A percentile compares a stretch with the other conserved stretches of the same genome.
phyloP scores from a whole-genome alignment of 2,888 invertebrate species.

The Conchocele bisecta region DNA sequence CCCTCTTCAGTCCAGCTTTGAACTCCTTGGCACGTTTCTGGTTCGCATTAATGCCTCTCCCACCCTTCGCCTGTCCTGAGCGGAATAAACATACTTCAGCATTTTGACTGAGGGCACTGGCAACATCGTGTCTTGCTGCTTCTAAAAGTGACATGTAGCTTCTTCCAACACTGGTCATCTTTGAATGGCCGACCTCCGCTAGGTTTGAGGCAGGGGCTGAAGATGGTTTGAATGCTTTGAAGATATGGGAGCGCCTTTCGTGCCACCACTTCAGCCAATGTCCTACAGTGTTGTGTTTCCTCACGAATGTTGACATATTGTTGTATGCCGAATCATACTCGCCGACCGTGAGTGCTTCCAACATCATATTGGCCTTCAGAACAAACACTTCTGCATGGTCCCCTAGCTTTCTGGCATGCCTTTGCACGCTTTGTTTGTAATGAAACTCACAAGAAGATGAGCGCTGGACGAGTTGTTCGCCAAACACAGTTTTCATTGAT shows the following conservation, averaged over 20 bases:
- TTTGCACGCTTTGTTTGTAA: conserved; percentile 11
- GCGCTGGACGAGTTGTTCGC: neutral
- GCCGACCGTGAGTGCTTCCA: neutral
- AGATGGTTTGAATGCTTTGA: conserved; percentile 9
- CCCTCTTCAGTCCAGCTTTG: neutral
- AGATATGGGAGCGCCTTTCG: conserved; percentile 11
- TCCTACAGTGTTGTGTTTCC: neutral
- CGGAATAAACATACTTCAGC: neutral
- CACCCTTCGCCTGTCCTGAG: neutral
- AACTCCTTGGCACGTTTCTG: neutral
- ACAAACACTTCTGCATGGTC: neutral
- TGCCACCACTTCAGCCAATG: conserved; percentile 22
- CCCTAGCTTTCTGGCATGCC: neutral
- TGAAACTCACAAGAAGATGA: conserved; percentile 17
- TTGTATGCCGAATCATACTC: neutral
- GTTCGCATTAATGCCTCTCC: neutral
- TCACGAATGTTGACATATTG: neutral
- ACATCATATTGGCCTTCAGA: neutral
- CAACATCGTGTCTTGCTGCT: conserved; percentile 5
- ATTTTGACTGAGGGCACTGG: neutral
- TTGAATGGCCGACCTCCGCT: conserved; percentile 17
- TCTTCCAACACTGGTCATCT: conserved; percentile 1
- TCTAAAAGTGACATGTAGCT: conserved; percentile 1
- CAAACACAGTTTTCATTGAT: conserved; percentile 7
- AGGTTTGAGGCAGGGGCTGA: conserved; percentile 12